phyloP scores from a whole-genome alignment of 2,797 vertebrate species.

The Xiphorhynchus erythropygius region DNA sequence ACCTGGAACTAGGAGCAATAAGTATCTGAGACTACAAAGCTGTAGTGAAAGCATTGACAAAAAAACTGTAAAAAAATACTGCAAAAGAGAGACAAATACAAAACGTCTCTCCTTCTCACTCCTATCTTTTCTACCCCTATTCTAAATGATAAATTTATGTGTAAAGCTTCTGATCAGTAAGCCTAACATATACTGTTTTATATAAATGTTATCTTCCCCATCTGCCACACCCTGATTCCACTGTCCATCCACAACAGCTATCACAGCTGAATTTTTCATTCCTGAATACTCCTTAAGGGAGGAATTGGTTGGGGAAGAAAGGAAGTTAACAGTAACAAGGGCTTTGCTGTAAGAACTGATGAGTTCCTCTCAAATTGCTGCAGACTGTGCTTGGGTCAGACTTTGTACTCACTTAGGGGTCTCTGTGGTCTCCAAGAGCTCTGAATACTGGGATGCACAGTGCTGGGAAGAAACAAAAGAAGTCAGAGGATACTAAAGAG shows the following conservation, averaged over 20 bases:
- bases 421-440: slow-evolving; percentile 93
- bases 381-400: background rate
- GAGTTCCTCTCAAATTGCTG: background rate
- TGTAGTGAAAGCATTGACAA: background rate
- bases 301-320: background rate
- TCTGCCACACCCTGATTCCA: background rate
- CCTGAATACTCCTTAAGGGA: background rate
- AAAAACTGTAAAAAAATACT: background rate
- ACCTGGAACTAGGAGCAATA: background rate
- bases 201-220: background rate
- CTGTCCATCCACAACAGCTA: background rate
- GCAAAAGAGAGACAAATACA: background rate
- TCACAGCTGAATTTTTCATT: background rate
- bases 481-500: background rate
- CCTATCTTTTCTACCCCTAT: background rate
- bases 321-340: background rate
- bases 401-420: slow-evolving; percentile 92
- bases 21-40: background rate
- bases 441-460: slow-evolving; percentile 96
- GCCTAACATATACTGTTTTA: background rate
- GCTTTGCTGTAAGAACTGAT: background rate
- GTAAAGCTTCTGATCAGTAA: background rate
- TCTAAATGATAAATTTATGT: background rate
- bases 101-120: background rate
- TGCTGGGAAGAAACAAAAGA: slow-evolving; percentile 81